Evolutionary conservation across 2,113 vertebrate genomes (phyloP), one percentile per base, ranked within the genome.

Genomic region (Protobothrops flavoviridis): DNA sequence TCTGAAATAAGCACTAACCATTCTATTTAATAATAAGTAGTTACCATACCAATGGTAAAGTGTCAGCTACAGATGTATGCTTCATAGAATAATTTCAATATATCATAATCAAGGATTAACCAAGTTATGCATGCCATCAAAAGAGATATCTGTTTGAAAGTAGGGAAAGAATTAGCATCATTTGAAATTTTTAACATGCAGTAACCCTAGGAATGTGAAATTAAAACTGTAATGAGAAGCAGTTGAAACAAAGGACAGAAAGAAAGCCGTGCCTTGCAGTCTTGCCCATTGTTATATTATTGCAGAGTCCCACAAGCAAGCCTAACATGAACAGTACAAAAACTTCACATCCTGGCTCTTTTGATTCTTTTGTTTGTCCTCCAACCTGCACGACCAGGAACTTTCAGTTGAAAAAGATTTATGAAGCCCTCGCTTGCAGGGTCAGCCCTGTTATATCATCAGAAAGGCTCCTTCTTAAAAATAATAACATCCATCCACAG

Each of bases 331-430:
- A 98, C 97, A 96, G 97, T 97, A 95, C 96, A 95, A 97, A 97
- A 95, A 95, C 96, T 97, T 97, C 97, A 98, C 98, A 98, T 99
- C 98, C 99, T 99, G 98, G 96, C 97, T 97, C 95, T 97, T 98
- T 97, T 95, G 97, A 98, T 98, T 98, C 98, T 98, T 98, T 98
- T 98, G 98, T 98, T 97, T 86, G 94, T 97, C 97, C 98, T 98
- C 98, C 98, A 99, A 98, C 98, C 98, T 98, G 97, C 98, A 11
- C 50, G 94, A 97, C 98, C 98, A 98, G 98, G 97, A 98, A 98
- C 98, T 97, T 97, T 98, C 98, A 98, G 98, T 98, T 98, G 95
- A 97, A 95, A 96, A 98, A 99, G 99, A 99, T 99, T 99, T 99
- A 99, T 99, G 98, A 97, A 98, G 97, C 97, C 97, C 97, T 96